Conservation (phyloP, 2,113 vertebrate species). For the Plotosus lineatus region DNA sequence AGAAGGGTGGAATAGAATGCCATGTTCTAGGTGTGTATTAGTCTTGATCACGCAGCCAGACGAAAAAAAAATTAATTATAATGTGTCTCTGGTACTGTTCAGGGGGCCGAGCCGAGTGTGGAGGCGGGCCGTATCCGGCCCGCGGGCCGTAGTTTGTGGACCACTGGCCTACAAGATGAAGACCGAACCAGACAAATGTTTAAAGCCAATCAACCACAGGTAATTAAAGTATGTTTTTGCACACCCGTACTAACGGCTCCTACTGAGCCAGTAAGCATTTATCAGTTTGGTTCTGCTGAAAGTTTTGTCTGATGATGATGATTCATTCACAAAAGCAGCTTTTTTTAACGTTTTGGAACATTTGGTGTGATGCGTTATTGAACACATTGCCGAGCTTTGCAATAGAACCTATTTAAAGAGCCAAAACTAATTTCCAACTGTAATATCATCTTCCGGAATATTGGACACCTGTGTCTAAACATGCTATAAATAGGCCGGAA, state of each 20-base stretch:
- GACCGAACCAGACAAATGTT: no score
- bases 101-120: no score
- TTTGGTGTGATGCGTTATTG: background rate
- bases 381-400: background rate
- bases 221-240: no score
- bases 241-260: background rate
- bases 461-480: slow-evolving; percentile 16
- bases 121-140: no score
- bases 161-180: no score
- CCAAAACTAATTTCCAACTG: slow-evolving; percentile 5
- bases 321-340: background rate
- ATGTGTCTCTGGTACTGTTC: no score
- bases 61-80: no score
- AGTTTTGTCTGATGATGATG: background rate
- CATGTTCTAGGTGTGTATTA: no score
- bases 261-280: background rate
- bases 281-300: background rate
- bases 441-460: slow-evolving; percentile 18
- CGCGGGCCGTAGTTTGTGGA: no score
- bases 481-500: slow-evolving; percentile 23
- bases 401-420: background rate
- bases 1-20: no score
- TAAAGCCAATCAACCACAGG: no score
- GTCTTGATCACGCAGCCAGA: no score
- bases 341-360: background rate